phyloP scores from a whole-genome alignment of 2,113 vertebrate species.

The Pogona vitticeps region DNA sequence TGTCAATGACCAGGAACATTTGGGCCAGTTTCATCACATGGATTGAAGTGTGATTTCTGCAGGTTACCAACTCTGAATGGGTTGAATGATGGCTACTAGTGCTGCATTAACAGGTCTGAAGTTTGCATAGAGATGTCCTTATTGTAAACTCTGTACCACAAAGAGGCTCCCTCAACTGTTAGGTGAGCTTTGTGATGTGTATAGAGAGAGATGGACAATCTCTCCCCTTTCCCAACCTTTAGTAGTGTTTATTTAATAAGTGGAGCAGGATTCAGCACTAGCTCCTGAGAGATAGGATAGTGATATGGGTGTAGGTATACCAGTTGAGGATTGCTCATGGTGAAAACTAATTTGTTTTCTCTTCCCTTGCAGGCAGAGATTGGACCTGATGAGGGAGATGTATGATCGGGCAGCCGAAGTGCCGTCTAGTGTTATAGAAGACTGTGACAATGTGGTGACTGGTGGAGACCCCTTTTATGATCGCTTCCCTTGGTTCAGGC shows the following conservation, averaged over 20 bases:
- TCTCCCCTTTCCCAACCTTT: not conserved
- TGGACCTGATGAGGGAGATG: constrained; percentile 98
- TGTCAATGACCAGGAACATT: not conserved
- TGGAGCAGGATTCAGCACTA: not conserved
- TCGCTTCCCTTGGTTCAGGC: constrained; percentile 98
- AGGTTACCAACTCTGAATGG: not conserved
- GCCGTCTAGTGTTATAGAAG: constrained; percentile 85
- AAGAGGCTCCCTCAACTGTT: not conserved
- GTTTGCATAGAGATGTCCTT: not conserved
- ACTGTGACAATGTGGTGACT: constrained; percentile 90
- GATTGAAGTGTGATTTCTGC: not conserved
- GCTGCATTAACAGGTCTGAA: not conserved
- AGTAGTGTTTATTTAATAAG: not conserved
- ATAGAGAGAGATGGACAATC: not conserved
- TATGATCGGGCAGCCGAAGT: constrained; percentile 95
- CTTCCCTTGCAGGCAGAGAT: constrained; percentile 82
- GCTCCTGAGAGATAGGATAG: not conserved
- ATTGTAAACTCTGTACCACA: not conserved
- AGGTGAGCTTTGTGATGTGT: not conserved
- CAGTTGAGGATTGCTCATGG: not conserved
- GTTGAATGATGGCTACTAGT: not conserved
- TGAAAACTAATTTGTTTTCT: accelerated
- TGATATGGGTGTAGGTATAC: not conserved
- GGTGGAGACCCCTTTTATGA: constrained; percentile 98
- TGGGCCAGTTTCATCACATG: not conserved